These are phyloP conservation scores for Mesochorus sp. DNA, from an alignment of 2,888 invertebrate species.

Conservation along the genomic window DNA sequence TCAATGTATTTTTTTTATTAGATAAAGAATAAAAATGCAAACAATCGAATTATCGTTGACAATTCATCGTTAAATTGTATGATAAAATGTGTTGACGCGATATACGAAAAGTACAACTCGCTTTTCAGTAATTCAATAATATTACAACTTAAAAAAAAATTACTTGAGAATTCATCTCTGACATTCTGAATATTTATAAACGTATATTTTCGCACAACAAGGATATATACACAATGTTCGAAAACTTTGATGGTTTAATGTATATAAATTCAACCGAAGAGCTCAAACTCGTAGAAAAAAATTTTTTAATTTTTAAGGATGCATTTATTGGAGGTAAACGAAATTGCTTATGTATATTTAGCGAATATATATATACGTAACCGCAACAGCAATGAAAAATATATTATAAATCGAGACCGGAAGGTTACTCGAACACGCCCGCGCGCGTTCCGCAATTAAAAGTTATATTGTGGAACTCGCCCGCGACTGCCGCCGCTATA, in stretches of 20 bases:
- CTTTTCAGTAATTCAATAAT: too few species aligned
- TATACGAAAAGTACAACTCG: too few species aligned
- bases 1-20: too few species aligned
- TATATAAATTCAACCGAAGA: conserved; percentile 22
- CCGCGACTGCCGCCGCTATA: too few species aligned
- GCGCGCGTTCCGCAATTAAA: conserved; percentile 34
- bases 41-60: too few species aligned
- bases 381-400: conserved; percentile 21
- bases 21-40: too few species aligned
- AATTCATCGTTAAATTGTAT: too few species aligned
- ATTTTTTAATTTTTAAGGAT: conserved; percentile 23
- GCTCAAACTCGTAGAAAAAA: background rate
- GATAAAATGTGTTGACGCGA: too few species aligned
- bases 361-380: too few species aligned
- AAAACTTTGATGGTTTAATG: conserved; percentile 33
- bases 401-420: conserved; percentile 41
- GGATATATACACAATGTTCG: conserved; percentile 15
- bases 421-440: background rate
- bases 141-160: too few species aligned
- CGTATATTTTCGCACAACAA: background rate
- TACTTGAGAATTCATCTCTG: too few species aligned
- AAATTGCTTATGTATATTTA: conserved; percentile 20
- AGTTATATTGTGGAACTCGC: conserved; percentile 25
- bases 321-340: conserved; percentile 17
- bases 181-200: conserved; percentile 22